Evolutionary conservation across 2,888 invertebrate species (phyloP), one percentile per base, ranked within the genome.

Genomic region (Piscicola geometra): DNA sequence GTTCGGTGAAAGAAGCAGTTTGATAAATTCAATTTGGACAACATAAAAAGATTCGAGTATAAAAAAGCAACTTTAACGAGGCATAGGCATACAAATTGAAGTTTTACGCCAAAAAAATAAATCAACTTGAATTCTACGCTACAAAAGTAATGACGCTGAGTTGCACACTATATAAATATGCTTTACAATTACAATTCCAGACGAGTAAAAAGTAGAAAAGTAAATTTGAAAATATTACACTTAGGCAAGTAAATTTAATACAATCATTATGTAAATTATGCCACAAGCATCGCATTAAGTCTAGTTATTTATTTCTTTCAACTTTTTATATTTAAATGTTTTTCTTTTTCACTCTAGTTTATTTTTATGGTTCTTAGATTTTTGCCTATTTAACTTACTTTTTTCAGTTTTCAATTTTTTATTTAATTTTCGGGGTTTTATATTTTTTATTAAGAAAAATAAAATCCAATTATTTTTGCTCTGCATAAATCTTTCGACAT

Each of bases 201-300:
- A 3, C 60, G 60, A 56, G n/a, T 15, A 56, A 56, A 56, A 56
- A 56, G 25, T 18, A 18, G 60, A 56, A 56, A 56, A n/a, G 60
- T 25, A 56, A n/a, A 56, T 56, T 56, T 56, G 60, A 56, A 56
- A 56, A 56, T 56, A 56, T 56, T 56, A 56, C 60, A 56, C 60
- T 56, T 56, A 56, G 60, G 21, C 60, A n/a, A 21, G 60, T 56
- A 56, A 56, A 56, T 56, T 56, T 56, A 56, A 56, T 56, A 56
- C 60, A 56, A 56, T 56, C 60, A 56, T 56, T 56, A 56, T 56
- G 60, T 56, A 56, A 56, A 56, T 56, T 56, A 56, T 21, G 60
- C 60, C 25, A 5, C 60, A n/a, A 25, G 60, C 60, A 18, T 5
- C 21, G 25, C 60, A 56, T 56, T 56, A 56, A 25, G 60, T 18